Conservation (phyloP, 2,888 invertebrate genomes). For the Axea sp. region DNA sequence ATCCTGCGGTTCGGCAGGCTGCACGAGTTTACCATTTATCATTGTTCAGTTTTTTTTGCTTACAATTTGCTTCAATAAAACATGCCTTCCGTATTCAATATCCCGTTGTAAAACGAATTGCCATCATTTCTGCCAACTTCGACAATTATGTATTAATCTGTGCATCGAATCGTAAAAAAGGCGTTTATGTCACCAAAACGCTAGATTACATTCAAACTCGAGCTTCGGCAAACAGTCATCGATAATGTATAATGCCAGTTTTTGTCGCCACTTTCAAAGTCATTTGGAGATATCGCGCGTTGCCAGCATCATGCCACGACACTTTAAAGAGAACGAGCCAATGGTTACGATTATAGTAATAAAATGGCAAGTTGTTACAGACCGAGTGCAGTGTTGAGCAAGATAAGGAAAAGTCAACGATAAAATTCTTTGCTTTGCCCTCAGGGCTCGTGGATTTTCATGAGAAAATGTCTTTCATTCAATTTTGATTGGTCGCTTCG, state of each 20-base stretch:
- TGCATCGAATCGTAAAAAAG: conserved; percentile 2
- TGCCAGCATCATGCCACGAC: background rate
- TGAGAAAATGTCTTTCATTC: conserved; percentile 27
- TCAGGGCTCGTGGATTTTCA: conserved; percentile 25
- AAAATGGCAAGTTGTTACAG: conserved; percentile 31
- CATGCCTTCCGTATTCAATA: conserved; percentile 30
- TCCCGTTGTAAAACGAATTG: conserved; percentile 19
- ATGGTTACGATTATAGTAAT: conserved; percentile 45
- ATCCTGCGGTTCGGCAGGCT: background rate
- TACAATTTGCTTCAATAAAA: conserved; percentile 26
- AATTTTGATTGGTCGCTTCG: conserved; percentile 37
- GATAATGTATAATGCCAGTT: conserved; percentile 14
- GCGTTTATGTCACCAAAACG: background rate
- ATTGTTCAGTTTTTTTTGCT: conserved; percentile 12
- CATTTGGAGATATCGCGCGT: conserved; percentile 33
- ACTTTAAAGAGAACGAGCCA: conserved; percentile 27
- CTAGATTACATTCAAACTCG: background rate
- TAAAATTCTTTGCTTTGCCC: conserved; percentile 11
- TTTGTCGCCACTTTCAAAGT: conserved; percentile 4
- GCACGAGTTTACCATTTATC: conserved; percentile 21
- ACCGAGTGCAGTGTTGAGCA: background rate
- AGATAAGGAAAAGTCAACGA: conserved; percentile 19
- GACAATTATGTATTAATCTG: conserved; percentile 23
- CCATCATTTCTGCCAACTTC: conserved; percentile 7
- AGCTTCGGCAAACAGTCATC: conserved; percentile 7